Percentiles rank a stretch among this genome's conserved stretches.
Evolutionary conservation across 2,888 invertebrate species (phyloP).

Genomic region (Eupeodes latifasciatus): DNA sequence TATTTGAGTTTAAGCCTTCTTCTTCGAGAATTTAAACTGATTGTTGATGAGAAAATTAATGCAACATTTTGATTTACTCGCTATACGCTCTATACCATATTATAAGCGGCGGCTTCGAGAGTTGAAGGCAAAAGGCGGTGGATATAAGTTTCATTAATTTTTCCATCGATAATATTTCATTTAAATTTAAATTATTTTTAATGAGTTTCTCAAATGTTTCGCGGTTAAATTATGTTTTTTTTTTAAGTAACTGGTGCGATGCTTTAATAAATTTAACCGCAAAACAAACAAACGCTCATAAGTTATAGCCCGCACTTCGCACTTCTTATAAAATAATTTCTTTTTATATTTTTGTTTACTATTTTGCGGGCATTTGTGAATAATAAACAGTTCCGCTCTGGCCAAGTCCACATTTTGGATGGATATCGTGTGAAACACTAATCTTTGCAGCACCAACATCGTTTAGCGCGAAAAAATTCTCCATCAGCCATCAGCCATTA

Average conservation of each 20-base stretch:
- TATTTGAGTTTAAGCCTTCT: background rate
- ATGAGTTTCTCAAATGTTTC: conserved; percentile 50
- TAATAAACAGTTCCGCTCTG: conserved; percentile 52
- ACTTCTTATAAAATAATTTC: conserved; percentile 27
- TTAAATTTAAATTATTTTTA: conserved; percentile 67
- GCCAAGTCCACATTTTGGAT: conserved; percentile 20
- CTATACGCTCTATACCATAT: too few relatives aligned
- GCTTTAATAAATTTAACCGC: conserved; percentile 36
- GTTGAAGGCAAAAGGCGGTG: too few relatives aligned
- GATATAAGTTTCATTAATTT: conserved; percentile 12
- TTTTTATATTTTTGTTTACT: background rate
- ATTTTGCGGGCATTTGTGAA: conserved; percentile 52
- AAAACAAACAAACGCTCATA: conserved; percentile 69
- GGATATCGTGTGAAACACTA: conserved; percentile 70
- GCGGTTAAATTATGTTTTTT: conserved; percentile 30
- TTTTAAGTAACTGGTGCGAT: too few relatives aligned
- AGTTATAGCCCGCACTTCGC: conserved; percentile 49
- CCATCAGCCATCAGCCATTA: background rate
- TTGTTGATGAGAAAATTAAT: conserved; percentile 35
- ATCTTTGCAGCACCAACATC: conserved; percentile 51
- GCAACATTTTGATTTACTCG: conserved; percentile 30
- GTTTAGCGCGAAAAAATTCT: conserved; percentile 61
- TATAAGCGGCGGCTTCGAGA: too few relatives aligned
- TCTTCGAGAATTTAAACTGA: conserved; percentile 1
- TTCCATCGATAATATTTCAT: conserved; percentile 50